Evolutionary conservation across 2,888 invertebrate species (phyloP).

Genomic region (Aplocera efformata): DNA sequence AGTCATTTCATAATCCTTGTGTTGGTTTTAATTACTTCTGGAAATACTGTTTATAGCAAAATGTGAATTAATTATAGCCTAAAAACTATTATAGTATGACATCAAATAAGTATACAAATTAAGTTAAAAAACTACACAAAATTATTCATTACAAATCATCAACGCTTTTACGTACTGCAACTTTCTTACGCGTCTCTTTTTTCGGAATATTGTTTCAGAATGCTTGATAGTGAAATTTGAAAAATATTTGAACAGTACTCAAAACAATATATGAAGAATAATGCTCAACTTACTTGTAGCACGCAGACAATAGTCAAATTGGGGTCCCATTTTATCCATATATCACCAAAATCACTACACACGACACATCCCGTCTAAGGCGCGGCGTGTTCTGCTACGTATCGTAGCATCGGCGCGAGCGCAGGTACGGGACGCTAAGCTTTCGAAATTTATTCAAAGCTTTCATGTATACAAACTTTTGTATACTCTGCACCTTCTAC

Average conservation of each 20-base stretch:
- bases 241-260: conserved; percentile 1
- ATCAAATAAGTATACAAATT: too few relatives aligned
- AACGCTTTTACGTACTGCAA: too few relatives aligned
- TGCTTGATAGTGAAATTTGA: too few relatives aligned
- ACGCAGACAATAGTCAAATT: conserved; percentile 73
- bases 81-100: too few relatives aligned
- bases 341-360: conserved; percentile 43
- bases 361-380: conserved; percentile 72
- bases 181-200: too few relatives aligned
- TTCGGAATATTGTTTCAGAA: too few relatives aligned
- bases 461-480: conserved; percentile 41
- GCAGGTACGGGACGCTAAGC: conserved; percentile 51
- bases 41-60: neutral
- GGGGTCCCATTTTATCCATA: conserved; percentile 64
- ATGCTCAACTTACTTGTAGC: conserved; percentile 67
- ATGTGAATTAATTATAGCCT: too few relatives aligned
- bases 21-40: conserved; percentile 6
- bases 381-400: conserved; percentile 60
- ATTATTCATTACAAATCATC: too few relatives aligned
- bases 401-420: conserved; percentile 44
- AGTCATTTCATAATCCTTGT: conserved; percentile 6
- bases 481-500: conserved; percentile 26
- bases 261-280: neutral
- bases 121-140: too few relatives aligned
- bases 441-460: conserved; percentile 32